Percentiles rank a stretch among this genome's conserved stretches.
phyloP scores from a whole-genome alignment of 2,888 invertebrate genomes.

The Parelbella ahira region DNA sequence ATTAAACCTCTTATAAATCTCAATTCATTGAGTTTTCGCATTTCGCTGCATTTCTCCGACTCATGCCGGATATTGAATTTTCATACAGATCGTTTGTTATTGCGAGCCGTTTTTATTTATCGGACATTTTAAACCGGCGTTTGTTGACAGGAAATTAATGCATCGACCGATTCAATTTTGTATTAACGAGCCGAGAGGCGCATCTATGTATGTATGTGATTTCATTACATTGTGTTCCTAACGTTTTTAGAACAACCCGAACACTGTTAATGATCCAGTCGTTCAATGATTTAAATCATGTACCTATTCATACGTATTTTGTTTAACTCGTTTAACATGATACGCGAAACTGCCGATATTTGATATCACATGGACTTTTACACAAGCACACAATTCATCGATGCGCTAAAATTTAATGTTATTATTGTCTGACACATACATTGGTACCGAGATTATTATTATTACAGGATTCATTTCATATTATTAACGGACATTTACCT shows the following conservation, averaged over 20 bases:
- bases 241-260: slow-evolving; percentile 17
- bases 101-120: slow-evolving; percentile 62
- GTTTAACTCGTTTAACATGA: too few species aligned
- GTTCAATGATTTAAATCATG: too few species aligned
- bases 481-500: too few species aligned
- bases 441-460: too few species aligned
- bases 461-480: slow-evolving; percentile 19
- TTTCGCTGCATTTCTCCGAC: slow-evolving; percentile 53
- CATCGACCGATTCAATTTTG: slow-evolving; percentile 54
- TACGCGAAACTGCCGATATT: too few species aligned
- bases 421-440: too few species aligned
- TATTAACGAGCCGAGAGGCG: slow-evolving; percentile 42
- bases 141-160: slow-evolving; percentile 74
- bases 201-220: slow-evolving; percentile 30
- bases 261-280: too few species aligned
- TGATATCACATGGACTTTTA: too few species aligned
- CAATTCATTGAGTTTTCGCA: slow-evolving; percentile 53
- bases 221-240: slow-evolving; percentile 9
- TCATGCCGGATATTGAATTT: slow-evolving; percentile 75
- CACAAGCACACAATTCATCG: too few species aligned
- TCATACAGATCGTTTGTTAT: slow-evolving; percentile 69
- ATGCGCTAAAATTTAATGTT: too few species aligned
- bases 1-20: too few species aligned
- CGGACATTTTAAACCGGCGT: slow-evolving; percentile 54
- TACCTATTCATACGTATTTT: too few species aligned